phyloP scores from a whole-genome alignment of 2,797 vertebrate genomes.

The Rhinichthys osculus region DNA sequence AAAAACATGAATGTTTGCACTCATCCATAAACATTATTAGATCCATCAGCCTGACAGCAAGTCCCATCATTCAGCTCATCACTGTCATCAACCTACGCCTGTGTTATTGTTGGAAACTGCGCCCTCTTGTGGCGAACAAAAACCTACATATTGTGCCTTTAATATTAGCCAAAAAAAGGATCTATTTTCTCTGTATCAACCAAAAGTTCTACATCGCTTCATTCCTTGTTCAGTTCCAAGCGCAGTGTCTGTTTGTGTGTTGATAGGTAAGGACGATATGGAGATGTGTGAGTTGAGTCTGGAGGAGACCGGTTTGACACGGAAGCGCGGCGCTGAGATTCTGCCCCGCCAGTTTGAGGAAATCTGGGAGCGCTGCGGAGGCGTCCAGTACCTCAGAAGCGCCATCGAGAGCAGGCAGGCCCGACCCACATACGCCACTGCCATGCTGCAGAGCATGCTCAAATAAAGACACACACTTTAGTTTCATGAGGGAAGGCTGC shows the following conservation, averaged over 20 bases:
- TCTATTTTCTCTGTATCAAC: neutral
- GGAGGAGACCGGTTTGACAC: constrained; percentile 94
- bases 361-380: constrained; percentile 96
- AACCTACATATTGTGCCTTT: neutral
- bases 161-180: neutral
- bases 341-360: constrained; percentile 94
- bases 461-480: constrained; percentile 73
- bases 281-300: constrained; percentile 99
- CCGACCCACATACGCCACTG: constrained; percentile 93
- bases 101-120: too few relatives aligned
- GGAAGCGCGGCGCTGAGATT: constrained; percentile 95
- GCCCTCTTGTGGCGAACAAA: too few relatives aligned
- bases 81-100: too few relatives aligned
- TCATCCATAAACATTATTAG: too few relatives aligned
- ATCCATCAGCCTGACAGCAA: too few relatives aligned
- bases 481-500: constrained; percentile 65
- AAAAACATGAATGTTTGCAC: too few relatives aligned
- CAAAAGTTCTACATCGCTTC: neutral
- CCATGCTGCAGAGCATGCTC: constrained; percentile 90
- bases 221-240: neutral
- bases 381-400: constrained; percentile 89
- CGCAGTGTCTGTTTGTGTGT: constrained; percentile 10
- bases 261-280: constrained; percentile 95
- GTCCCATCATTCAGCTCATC: too few relatives aligned
- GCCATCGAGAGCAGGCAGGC: constrained; percentile 95